Evolutionary conservation across 2,888 invertebrate species (phyloP).

Genomic region (Cheilosia soror): DNA sequence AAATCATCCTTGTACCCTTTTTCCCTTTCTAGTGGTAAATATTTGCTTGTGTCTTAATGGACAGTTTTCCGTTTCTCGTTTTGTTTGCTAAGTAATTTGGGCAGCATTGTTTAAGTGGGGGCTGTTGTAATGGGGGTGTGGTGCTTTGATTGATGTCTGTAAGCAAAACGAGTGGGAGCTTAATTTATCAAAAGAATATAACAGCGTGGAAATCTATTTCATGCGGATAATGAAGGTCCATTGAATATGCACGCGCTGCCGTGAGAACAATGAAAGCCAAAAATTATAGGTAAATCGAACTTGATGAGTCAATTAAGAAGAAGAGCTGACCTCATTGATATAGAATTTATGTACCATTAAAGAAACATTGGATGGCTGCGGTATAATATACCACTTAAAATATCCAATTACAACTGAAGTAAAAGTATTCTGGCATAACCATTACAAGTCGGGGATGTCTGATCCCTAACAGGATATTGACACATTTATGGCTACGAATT

Average conservation of each 20-base stretch:
- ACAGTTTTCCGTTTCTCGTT: slow-evolving; percentile 24
- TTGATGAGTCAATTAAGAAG: neutral
- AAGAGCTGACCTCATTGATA: neutral
- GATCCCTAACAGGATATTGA: too few species aligned
- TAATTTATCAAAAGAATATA: slow-evolving; percentile 7
- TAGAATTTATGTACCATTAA: neutral
- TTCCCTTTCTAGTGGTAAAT: slow-evolving; percentile 8
- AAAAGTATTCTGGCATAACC: too few species aligned
- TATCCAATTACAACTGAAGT: too few species aligned
- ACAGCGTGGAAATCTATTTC: slow-evolving; percentile 17
- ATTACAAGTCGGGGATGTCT: too few species aligned
- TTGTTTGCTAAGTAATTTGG: slow-evolving; percentile 46
- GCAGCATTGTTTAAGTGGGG: slow-evolving; percentile 33
- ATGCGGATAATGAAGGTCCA: slow-evolving; percentile 3
- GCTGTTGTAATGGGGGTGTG: slow-evolving; percentile 3
- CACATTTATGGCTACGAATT: too few species aligned
- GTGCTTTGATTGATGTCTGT: slow-evolving; percentile 40
- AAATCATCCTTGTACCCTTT: slow-evolving; percentile 44
- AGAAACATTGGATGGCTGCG: too few species aligned
- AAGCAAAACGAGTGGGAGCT: slow-evolving; percentile 15
- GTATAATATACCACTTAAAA: too few species aligned
- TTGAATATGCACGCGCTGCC: slow-evolving; percentile 17
- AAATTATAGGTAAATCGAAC: neutral
- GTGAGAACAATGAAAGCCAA: neutral
- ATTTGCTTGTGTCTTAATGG: slow-evolving; percentile 43